phyloP scores from a whole-genome alignment of 2,888 invertebrate species.

The Drosophila borealis region DNA sequence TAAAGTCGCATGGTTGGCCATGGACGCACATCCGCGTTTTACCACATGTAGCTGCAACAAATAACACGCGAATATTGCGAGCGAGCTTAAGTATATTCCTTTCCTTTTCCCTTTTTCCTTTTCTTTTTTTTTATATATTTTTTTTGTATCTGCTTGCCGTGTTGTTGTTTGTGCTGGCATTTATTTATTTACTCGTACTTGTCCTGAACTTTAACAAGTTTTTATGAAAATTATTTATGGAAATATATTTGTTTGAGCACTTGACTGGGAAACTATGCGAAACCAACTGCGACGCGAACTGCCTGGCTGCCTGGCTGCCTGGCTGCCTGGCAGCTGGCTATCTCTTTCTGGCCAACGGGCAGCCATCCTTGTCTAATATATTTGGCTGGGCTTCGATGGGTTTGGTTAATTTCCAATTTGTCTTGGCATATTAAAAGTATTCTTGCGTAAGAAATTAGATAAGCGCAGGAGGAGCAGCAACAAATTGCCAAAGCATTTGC shows the following conservation, averaged over 20 bases:
- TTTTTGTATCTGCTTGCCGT: background rate
- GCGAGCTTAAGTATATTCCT: constrained; percentile 10
- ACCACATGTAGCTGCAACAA: constrained; percentile 32
- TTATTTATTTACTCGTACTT: constrained; percentile 65
- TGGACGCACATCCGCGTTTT: constrained; percentile 28
- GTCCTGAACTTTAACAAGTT: constrained; percentile 66
- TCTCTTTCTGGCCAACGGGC: background rate
- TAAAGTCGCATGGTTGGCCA: constrained; percentile 50
- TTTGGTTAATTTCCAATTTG: constrained; percentile 57
- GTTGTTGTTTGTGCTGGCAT: constrained; percentile 25
- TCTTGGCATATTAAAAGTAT: constrained; percentile 48
- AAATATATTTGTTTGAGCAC: constrained; percentile 32
- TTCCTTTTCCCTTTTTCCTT: background rate
- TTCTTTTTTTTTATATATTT: background rate
- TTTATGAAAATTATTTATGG: constrained; percentile 70
- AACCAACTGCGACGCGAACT: background rate
- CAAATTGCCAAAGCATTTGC: constrained; percentile 22
- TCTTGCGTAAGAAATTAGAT: constrained; percentile 62
- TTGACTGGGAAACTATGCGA: constrained; percentile 7
- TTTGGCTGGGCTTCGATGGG: constrained; percentile 4
- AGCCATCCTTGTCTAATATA: background rate
- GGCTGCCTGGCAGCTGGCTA: too few relatives aligned
- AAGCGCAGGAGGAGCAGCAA: constrained; percentile 7
- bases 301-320: background rate
- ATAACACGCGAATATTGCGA: constrained; percentile 1